Conservation (phyloP, 1,140 invertebrate genomes). For the Heliconius himera region DNA sequence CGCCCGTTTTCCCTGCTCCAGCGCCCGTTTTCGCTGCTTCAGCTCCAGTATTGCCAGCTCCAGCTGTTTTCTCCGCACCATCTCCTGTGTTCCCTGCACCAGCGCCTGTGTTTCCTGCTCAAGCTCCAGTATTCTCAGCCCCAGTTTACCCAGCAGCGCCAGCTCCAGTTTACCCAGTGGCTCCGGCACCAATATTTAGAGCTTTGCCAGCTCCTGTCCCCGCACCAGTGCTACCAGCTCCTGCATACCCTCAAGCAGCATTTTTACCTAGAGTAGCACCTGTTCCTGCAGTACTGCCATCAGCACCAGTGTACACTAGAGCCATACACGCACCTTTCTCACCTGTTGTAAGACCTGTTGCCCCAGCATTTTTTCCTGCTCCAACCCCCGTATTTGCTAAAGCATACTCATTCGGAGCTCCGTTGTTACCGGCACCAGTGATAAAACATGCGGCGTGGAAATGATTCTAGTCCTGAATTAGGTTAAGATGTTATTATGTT, state of each 20-base stretch:
- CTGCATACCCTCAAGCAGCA: slow-evolving; percentile 47
- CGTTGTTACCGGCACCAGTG: slow-evolving; percentile 51
- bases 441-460: slow-evolving; percentile 69
- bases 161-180: slow-evolving; percentile 40
- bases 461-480: slow-evolving; percentile 45
- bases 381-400: slow-evolving; percentile 44
- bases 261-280: slow-evolving; percentile 50
- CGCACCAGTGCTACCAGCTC: slow-evolving; percentile 50
- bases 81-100: slow-evolving; percentile 19
- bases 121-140: slow-evolving; percentile 46
- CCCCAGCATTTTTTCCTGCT: slow-evolving; percentile 45
- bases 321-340: slow-evolving; percentile 45
- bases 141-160: slow-evolving; percentile 41
- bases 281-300: slow-evolving; percentile 34
- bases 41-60: slow-evolving; percentile 39
- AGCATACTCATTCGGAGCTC: slow-evolving; percentile 44
- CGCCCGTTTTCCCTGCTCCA: slow-evolving; percentile 40
- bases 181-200: slow-evolving; percentile 41
- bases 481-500: slow-evolving; percentile 25
- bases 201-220: slow-evolving; percentile 45
- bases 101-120: slow-evolving; percentile 42
- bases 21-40: slow-evolving; percentile 41
- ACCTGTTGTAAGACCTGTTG: slow-evolving; percentile 46
- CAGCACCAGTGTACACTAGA: slow-evolving; percentile 40
- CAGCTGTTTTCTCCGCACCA: slow-evolving; percentile 33